Evolutionary conservation across 2,888 invertebrate genomes (phyloP), one percentile per base, ranked within the genome.

Genomic region (Microplitis manilae): DNA sequence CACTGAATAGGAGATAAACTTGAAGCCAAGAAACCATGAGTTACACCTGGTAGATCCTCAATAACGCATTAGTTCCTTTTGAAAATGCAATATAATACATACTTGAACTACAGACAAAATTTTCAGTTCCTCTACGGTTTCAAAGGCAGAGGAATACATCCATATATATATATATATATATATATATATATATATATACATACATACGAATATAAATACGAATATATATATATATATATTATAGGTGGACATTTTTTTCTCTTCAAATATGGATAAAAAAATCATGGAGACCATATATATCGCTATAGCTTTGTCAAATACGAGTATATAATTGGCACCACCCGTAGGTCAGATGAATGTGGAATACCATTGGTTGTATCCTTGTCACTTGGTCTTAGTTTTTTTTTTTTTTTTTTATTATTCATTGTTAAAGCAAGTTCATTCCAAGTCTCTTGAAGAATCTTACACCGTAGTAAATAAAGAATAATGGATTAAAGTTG

Each of bases 261-360:
- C 41, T 68, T 40, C 40, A 9, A 67, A 6, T 17, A 9, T 6
- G 39, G 38, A 9, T 30, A 65, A 65, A 68, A 39, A 68, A 39
- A 39, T 15, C 2, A 30, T 30, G 30, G 30, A 2, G 30, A 30
- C 30, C 62, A 62, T 6, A n/a, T 17, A 17, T 17, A 17, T 17
- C n/a, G n/a, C n/a, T n/a, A 17, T 7, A 62, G 17, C 13, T 13
- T 62, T 59, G 61, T 20, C 38, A 59, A 20, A 84, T 80, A 87
- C 82, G 86, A 86, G 86, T 83, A 84, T 86, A 86, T 87, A 87
- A 87, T 87, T 87, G 87, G 84, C 86, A 84, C 81, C 81, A 79
- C 79, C 80, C 78, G 80, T 81, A 73, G 77, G 61, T 41, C 65
- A 59, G 30, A 68, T 75, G 62, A 69, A 69, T 62, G 61, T 39